Percentiles rank a stretch among this genome's conserved stretches.
These are phyloP conservation scores for Pyrrhura leucotis DNA, from an alignment of 2,797 vertebrate species.

Conservation along the genomic window DNA sequence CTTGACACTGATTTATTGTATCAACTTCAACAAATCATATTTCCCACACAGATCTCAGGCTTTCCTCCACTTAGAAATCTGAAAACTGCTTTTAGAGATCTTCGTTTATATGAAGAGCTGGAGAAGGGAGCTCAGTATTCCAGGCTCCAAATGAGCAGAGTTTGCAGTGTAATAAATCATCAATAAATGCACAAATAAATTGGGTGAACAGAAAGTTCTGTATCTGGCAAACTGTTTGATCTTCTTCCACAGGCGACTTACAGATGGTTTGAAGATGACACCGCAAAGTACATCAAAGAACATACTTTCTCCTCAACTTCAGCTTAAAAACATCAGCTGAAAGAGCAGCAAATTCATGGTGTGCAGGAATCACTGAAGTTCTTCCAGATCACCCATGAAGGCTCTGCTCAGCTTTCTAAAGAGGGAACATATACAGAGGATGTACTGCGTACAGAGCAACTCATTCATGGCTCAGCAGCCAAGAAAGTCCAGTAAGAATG, in stretches of 20 bases:
- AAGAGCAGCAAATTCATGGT: not conserved
- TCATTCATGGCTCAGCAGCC: not conserved
- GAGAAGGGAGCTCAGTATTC: not conserved
- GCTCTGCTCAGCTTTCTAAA: conserved; percentile 7
- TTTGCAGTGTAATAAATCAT: conserved; percentile 18
- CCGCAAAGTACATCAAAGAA: not conserved
- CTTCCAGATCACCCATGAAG: not conserved
- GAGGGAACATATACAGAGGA: not conserved
- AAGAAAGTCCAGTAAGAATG: not conserved
- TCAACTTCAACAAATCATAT: not conserved
- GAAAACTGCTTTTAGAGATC: not conserved
- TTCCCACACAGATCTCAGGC: not conserved
- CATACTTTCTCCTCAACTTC: not conserved
- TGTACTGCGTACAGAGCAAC: not conserved
- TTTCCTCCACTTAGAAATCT: not conserved
- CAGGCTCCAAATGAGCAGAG: not conserved
- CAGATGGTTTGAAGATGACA: conserved; percentile 12
- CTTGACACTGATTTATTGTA: not conserved
- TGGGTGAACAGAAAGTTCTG: not conserved
- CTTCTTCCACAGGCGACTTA: not conserved
- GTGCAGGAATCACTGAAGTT: not conserved
- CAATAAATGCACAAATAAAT: conserved; percentile 22
- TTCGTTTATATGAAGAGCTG: not conserved
- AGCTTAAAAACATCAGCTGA: not conserved
- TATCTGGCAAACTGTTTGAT: not conserved